Base-by-base conservation (phyloP, 1,140 invertebrate species). In the Rhagoletis pomonella region DNA sequence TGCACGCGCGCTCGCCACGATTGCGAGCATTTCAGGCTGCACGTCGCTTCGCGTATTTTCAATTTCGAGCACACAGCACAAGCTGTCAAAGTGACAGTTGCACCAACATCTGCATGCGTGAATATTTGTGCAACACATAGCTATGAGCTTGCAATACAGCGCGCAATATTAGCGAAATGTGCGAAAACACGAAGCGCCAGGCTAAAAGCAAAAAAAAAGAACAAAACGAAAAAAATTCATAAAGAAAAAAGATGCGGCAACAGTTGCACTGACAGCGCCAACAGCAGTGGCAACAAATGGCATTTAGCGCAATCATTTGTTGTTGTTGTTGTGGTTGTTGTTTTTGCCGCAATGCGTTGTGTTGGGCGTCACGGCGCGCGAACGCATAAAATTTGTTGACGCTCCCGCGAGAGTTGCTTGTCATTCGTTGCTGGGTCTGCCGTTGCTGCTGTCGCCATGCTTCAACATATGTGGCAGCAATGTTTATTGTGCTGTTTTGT, bases 351-450 rank as follows among this genome's bases (percentile, higher is more conserved):
- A 17, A n/a, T 7, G 47, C 19, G 47, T 39, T 55, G 73, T n/a
- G 7, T 77, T 77, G 17, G 9, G n/a, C 42, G 29, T 29, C 2
- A 17, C 2, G 6, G 73, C n/a, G 47, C n/a, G 73, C 73, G n/a
- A 55, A 67, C 3, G 19, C 64, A 67, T 19, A 19, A 67, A 67
- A 67, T 67, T 67, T 67, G 64, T 67, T 67, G 64, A 67, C 64
- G 64, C 64, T 29, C 64, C 29, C 64, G 64, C 29, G 64, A 67
- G 64, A 67, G 64, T 67, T 67, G n/a, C 10, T 2, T 39, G 6
- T 19, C 10, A 1, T 9, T 64, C 17, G 62, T 64, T 64, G 17
- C 62, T 64, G 17, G 1, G 9, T 0, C 17, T 64, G 29, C 0
- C 5, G 39, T 67, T 67, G 64, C 19, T 67, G 64, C 19, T 67